Evolutionary conservation across 1,140 invertebrate genomes (phyloP).

Genomic region (Trachymyrmex cornetzi): DNA sequence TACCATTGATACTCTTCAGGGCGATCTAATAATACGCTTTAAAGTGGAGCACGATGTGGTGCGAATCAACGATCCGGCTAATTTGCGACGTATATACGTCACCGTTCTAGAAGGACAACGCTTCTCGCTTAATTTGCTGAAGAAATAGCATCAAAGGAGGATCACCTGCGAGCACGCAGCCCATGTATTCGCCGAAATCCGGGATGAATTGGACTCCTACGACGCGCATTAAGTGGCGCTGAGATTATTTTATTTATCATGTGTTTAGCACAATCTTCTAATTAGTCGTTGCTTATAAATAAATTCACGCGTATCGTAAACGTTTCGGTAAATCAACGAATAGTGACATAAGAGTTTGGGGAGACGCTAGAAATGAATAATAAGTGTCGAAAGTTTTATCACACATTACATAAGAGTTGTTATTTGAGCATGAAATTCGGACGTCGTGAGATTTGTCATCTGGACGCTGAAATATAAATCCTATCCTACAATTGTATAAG

Average conservation of each 20-base stretch:
- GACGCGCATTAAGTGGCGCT: background rate
- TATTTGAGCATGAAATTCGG: background rate
- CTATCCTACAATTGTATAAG: too few species aligned
- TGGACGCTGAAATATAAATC: background rate
- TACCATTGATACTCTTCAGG: slow-evolving; percentile 35
- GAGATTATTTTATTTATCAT: background rate
- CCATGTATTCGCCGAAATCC: background rate
- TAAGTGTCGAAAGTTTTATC: background rate
- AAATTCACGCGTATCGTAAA: background rate
- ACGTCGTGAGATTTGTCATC: background rate
- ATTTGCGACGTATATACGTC: slow-evolving; percentile 53
- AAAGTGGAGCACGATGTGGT: slow-evolving; percentile 41
- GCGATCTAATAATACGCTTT: slow-evolving; percentile 49
- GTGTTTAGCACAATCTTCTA: too few species aligned
- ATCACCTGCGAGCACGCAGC: background rate
- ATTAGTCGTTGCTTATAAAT: too few species aligned
- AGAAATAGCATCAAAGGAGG: slow-evolving; percentile 39
- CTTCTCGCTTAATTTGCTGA: slow-evolving; percentile 9
- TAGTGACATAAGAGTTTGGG: background rate
- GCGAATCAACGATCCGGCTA: slow-evolving; percentile 59
- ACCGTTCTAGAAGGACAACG: background rate
- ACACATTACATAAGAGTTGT: background rate
- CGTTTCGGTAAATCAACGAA: background rate
- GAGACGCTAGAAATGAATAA: background rate
- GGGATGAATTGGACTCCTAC: slow-evolving; percentile 15